Evolutionary conservation across 1,140 invertebrate species (phyloP), one percentile per base, ranked within the genome.

Genomic region (Stegodyphus dumicola): DNA sequence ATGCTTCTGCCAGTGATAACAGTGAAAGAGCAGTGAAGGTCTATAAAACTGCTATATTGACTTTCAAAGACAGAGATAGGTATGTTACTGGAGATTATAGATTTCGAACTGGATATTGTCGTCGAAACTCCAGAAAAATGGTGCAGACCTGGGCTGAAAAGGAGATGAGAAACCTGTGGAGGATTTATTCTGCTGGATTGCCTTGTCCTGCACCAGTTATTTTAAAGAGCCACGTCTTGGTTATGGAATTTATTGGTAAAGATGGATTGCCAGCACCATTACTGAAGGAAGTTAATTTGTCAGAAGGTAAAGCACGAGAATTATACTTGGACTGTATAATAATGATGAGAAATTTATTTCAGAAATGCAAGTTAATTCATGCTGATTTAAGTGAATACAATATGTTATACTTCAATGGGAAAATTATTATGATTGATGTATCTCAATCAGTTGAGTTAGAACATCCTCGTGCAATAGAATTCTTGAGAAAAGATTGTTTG

Each of bases 141-240:
- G 94, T 98, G 66, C 93, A 94, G 87, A 93, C 97, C 90, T 98
- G 97, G 97, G 96, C 96, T 2, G 96, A 97, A 90, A 98, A 98
- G 90, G 97, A 98, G 90, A 95, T 95, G 93, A 94, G 95, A 77
- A 98, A 98, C 90, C 91, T 98, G 83, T 93, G 93, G 87, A 92
- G 91, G 67, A 90, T 92, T 48, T 64, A 88, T 54, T 87, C 88
- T 15, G 77, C 87, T 78, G 91, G 91, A 33, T 91, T 98, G 13
- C 93, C 93, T 51, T 96, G 95, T 89, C 97, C 97, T 0, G 92
- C 94, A 81, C 95, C 95, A 80, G 92, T 97, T 18, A 89, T 93
- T 7, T 91, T 97, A 13, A 96, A 95, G 89, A 95, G 95, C 88
- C 95, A 98, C 91, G 92, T 98, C 15, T 90, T 98, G 6, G 93